A percentile compares a stretch with the other conserved stretches of the same genome.
These are phyloP conservation scores for Dione vanillae DNA, from an alignment of 2,888 invertebrate species.

Conservation along the genomic window DNA sequence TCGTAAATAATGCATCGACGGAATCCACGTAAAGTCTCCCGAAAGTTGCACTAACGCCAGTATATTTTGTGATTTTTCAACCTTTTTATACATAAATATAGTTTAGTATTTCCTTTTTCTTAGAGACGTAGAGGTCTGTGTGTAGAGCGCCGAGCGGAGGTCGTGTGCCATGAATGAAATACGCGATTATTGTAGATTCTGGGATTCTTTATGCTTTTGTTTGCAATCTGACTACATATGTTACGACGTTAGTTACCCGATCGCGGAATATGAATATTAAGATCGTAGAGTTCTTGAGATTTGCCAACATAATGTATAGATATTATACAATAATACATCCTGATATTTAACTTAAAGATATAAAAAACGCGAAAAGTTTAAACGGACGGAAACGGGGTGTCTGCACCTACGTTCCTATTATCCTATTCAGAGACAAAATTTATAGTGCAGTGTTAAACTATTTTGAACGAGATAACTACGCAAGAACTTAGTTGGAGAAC, in stretches of 20 bases:
- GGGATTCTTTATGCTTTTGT: slow-evolving; percentile 2
- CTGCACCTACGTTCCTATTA: too few relatives aligned
- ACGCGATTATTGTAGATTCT: slow-evolving; percentile 6
- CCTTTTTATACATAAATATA: slow-evolving; percentile 5
- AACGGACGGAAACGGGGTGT: too few relatives aligned
- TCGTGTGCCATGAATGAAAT: slow-evolving; percentile 23
- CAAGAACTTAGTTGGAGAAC: too few relatives aligned
- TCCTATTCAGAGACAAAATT: too few relatives aligned
- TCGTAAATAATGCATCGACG: slow-evolving; percentile 21
- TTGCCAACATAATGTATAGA: too few relatives aligned
- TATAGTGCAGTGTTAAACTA: too few relatives aligned
- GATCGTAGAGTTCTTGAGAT: too few relatives aligned
- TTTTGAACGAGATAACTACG: too few relatives aligned
- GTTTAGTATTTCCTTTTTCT: neutral
- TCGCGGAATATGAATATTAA: neutral
- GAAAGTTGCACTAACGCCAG: slow-evolving; percentile 10
- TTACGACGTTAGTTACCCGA: slow-evolving; percentile 10
- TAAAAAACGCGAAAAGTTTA: too few relatives aligned
- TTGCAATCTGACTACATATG: neutral
- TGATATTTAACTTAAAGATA: too few relatives aligned
- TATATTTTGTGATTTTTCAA: slow-evolving; percentile 2
- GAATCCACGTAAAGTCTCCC: slow-evolving; percentile 4
- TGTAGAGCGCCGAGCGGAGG: neutral
- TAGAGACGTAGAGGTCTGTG: neutral
- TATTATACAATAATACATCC: too few relatives aligned